phyloP scores from a whole-genome alignment of 2,113 vertebrate species.

The Dunckerocampus dactyliophorus region DNA sequence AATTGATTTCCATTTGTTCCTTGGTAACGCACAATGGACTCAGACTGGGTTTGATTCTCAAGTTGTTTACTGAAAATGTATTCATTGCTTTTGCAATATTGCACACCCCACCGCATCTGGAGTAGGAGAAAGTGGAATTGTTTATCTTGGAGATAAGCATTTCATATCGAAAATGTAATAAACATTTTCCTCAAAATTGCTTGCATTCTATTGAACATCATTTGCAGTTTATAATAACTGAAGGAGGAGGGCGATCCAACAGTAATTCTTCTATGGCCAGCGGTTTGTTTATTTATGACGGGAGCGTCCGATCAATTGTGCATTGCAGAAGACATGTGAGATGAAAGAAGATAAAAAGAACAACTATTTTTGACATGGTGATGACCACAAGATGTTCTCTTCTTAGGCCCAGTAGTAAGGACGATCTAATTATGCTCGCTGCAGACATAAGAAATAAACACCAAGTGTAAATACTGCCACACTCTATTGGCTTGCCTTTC shows the following conservation, averaged over 20 bases:
- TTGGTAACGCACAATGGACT: constrained; percentile 30
- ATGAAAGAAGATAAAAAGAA: constrained; percentile 12
- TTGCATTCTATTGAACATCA: constrained; percentile 1
- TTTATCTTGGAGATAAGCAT: constrained; percentile 15
- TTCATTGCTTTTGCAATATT: constrained; percentile 26
- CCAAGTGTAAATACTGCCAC: constrained; percentile 44
- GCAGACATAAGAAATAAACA: constrained; percentile 54
- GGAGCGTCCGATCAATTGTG: neutral
- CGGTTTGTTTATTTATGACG: constrained; percentile 5
- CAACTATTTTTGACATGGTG: constrained; percentile 2
- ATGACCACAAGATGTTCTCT: constrained; percentile 7
- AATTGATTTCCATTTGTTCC: constrained; percentile 40
- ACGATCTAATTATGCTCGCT: constrained; percentile 51
- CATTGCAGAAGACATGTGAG: constrained; percentile 4
- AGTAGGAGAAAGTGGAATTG: constrained; percentile 3
- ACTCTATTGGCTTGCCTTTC: constrained; percentile 38
- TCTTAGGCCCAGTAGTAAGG: neutral
- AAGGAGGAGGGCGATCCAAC: neutral
- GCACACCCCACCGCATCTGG: constrained; percentile 21
- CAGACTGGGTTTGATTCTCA: constrained; percentile 18
- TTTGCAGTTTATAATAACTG: constrained; percentile 11
- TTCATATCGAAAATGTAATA: constrained; percentile 9
- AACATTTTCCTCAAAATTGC: constrained; percentile 4
- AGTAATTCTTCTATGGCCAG: neutral
- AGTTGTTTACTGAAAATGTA: constrained; percentile 28